Conservation (phyloP, 2,797 vertebrate genomes). For the Tympanoctomys barrerae region DNA sequence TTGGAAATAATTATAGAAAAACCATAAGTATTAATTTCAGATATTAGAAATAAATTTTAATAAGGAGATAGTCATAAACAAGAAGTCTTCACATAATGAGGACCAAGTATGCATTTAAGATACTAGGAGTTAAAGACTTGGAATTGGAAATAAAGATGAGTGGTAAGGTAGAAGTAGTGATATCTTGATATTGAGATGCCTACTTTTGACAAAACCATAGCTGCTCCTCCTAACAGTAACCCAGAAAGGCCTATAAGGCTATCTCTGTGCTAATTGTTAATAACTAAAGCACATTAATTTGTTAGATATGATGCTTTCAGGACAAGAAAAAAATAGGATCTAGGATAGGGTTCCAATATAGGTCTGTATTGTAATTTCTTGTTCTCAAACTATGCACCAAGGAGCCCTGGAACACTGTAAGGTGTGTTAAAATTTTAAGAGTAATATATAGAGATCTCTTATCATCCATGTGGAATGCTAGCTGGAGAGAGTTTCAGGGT, state of each 20-base stretch:
- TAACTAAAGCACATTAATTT: background rate
- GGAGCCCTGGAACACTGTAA: no score
- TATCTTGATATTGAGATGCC: background rate
- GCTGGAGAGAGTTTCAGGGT: no score
- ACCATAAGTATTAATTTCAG: background rate
- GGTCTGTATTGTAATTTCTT: background rate
- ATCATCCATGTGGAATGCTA: no score
- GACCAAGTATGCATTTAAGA: background rate
- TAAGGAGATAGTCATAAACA: background rate
- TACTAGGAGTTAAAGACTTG: background rate
- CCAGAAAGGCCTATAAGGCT: background rate
- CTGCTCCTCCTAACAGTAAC: background rate
- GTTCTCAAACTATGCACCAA: background rate
- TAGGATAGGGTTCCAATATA: background rate
- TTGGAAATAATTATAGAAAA: background rate
- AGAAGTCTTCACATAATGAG: background rate
- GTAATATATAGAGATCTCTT: no score
- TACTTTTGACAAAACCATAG: background rate
- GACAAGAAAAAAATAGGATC: background rate
- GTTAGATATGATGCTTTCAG: slow-evolving; percentile 1
- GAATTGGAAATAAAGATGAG: background rate
- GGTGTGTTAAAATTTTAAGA: no score
- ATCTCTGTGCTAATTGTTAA: background rate
- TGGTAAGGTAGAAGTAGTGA: background rate
- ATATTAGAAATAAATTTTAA: background rate